phyloP scores from a whole-genome alignment of 2,797 vertebrate species.

The Lithobates pipiens region DNA sequence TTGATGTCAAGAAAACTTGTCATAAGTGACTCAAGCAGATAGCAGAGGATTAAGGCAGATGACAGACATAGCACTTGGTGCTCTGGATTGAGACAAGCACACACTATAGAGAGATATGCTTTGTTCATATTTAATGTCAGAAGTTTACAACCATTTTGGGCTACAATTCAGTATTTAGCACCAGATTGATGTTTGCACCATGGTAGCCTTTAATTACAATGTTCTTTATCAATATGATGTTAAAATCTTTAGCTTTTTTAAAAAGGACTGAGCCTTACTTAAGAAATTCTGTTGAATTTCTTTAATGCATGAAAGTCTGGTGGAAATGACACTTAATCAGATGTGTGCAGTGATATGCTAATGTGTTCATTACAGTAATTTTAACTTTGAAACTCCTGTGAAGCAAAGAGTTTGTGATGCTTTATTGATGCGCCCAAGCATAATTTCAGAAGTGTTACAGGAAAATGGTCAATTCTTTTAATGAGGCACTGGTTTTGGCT shows the following conservation, averaged over 20 bases:
- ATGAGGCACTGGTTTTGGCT: constrained; percentile 33
- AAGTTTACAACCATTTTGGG: no score
- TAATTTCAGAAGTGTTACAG: constrained; percentile 46
- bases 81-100: no score
- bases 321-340: constrained; percentile 58
- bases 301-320: constrained; percentile 56
- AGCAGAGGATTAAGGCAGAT: no score
- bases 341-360: constrained; percentile 60
- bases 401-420: constrained; percentile 57
- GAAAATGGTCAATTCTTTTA: constrained; percentile 57
- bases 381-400: constrained; percentile 59
- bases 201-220: constrained; percentile 30
- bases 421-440: constrained; percentile 54
- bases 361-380: constrained; percentile 60
- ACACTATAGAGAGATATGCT: no score
- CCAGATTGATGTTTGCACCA: constrained; percentile 1
- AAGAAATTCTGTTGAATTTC: constrained; percentile 52
- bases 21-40: no score
- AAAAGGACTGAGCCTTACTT: constrained; percentile 32
- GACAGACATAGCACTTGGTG: no score
- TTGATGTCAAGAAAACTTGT: no score
- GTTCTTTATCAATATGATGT: constrained; percentile 39
- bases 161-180: constrained; percentile 1
- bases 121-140: no score
- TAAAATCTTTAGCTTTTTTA: constrained; percentile 52